Evolutionary conservation across 2,888 invertebrate genomes (phyloP), one percentile per base, ranked within the genome.

Genomic region (Creontiades dilutus): DNA sequence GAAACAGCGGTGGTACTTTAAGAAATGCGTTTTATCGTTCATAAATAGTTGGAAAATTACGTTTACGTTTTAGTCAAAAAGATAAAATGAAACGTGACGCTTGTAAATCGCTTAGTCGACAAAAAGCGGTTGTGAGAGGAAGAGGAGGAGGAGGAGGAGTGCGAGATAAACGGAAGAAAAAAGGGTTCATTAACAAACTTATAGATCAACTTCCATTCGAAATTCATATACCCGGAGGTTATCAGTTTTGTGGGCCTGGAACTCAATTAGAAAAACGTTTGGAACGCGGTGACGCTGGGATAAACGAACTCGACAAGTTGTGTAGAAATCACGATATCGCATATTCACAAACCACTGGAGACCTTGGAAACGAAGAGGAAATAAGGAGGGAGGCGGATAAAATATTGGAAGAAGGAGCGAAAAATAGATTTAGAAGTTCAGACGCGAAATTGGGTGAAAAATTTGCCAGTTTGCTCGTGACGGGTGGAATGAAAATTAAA

Each of bases 281-380:
- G n/a, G 1, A 61, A 61, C 61, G 61, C 19, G 61, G 61, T 16
- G 61, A 61, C n/a, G 0, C 4, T 3, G 61, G 61, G 0, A 61
- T n/a, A n/a, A 61, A 61, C n/a, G 19, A 5, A 19, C n/a, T 61
- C n/a, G 61, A 61, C n/a, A 5, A 9, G n/a, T 19, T 61, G 4
- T 61, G 61, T 61, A 61, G 9, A 61, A n/a, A n/a, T n/a, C 61
- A 61, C 61, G 61, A 61, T 61, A 61, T 61, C 9, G 61, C 19
- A 3, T 61, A 61, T 61, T 5, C 61, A 4, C 19, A 61, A 5
- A 19, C 61, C 1, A 0, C 4, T 19, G n/a, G n/a, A 61, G n/a
- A 61, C n/a, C 9, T 4, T 0, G 14, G 19, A 19, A 19, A 11
- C 9, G 7, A 61, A 2, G 9, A 61, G n/a, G 16, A 9, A 0